Evolutionary conservation across 2,888 invertebrate genomes (phyloP), one percentile per base, ranked within the genome.

Genomic region (Leucozona laternaria): DNA sequence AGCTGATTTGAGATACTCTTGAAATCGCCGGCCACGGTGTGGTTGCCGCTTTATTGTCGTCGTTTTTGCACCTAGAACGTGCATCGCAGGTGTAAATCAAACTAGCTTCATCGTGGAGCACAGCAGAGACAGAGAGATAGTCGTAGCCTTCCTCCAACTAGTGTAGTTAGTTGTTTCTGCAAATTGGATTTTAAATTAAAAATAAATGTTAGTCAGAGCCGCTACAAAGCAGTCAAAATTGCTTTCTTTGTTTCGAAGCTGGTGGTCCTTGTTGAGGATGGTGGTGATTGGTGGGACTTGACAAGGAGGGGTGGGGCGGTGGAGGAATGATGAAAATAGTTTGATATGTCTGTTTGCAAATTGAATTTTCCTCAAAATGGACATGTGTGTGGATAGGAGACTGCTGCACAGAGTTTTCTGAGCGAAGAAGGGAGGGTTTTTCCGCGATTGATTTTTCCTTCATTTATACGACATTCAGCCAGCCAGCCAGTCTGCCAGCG

Each of bases 141-240:
- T 20, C 48, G 64, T 31, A 70, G 72, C 68, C 64, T 70, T 71
- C 43, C 75, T 66, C 70, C 82, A 60, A 64, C 86, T 82, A 64
- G 79, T 58, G 70, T 25, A 86, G 86, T 86, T 86, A 88, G 88
- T 88, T 88, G 88, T 88, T 88, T 86, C 88, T 86, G 88, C 88
- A 88, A 88, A 88, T 88, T 88, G 88, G 88, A 88, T 88, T 88
- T 88, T 88, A 88, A 88, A 88, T 88, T 88, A 88, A 88, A 88
- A 88, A 88, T 88, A 88, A 88, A 88, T 88, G 88, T 88, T 88
- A 84, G 88, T 88, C 86, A 72, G 88, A 77, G 88, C 83, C 82
- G 88, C 86, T 88, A 88, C 87, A 88, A 88, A 88, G 88, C 88
- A 83, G 86, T 88, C 88, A 88, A 88, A 86, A 88, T 88, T 88